Percentiles rank a stretch among this genome's conserved stretches.
Evolutionary conservation across 2,797 vertebrate genomes (phyloP).

Genomic region (Rhincodon typus): DNA sequence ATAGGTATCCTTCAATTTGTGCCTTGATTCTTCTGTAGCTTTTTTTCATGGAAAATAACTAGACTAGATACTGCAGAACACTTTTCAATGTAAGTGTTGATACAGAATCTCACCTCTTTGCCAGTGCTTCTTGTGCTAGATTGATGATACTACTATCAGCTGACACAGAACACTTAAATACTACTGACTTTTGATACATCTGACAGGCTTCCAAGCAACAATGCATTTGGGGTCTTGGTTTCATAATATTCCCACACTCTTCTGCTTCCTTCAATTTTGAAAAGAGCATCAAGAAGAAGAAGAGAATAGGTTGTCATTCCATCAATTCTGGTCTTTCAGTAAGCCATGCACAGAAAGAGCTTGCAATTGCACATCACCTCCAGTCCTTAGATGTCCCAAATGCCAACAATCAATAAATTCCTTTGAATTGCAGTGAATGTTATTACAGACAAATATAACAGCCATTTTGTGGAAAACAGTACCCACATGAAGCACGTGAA

Average conservation of each 20-base stretch:
- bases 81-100: no score
- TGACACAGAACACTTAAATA: background rate
- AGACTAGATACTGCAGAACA: background rate
- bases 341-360: background rate
- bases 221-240: background rate
- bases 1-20: background rate
- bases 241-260: background rate
- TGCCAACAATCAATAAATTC: background rate
- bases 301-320: background rate
- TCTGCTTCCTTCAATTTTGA: background rate
- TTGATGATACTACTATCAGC: background rate
- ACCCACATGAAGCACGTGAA: background rate
- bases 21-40: background rate
- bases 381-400: background rate
- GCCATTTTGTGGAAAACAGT: background rate
- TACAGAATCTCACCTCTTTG: no score
- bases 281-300: background rate
- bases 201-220: background rate
- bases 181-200: background rate
- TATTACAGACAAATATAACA: background rate
- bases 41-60: background rate
- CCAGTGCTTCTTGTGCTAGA: background rate
- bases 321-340: background rate
- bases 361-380: background rate
- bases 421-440: background rate